Conservation (phyloP, 2,888 invertebrate species). For the Nebria brevicollis region DNA sequence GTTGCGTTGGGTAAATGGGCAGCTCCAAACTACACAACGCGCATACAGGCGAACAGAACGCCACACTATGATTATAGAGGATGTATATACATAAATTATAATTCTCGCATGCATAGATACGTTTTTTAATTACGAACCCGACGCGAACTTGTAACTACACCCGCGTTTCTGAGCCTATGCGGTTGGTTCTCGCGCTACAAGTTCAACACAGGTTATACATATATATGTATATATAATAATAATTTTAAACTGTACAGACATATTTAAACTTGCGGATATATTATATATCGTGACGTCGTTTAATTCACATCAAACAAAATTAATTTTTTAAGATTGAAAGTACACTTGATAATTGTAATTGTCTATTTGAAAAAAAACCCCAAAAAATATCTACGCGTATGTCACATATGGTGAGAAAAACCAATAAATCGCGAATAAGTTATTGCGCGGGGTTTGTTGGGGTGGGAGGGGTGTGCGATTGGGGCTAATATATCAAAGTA, state of each 20-base stretch:
- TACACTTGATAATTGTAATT: no score
- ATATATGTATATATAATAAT: neutral
- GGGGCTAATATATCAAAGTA: neutral
- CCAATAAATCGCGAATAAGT: neutral
- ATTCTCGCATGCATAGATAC: constrained; percentile 11
- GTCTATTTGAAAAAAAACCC: neutral
- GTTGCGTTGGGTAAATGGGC: neutral
- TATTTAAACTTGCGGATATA: neutral
- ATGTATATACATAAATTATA: constrained; percentile 13
- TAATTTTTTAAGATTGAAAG: no score
- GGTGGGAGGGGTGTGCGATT: no score
- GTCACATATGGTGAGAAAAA: neutral
- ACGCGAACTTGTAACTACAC: constrained; percentile 16
- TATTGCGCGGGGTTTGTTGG: neutral
- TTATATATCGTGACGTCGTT: no score
- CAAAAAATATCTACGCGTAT: neutral
- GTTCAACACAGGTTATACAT: neutral
- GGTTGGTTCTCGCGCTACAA: neutral
- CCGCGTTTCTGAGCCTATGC: neutral
- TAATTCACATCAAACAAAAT: no score
- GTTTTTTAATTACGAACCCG: constrained; percentile 13
- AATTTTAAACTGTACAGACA: neutral
- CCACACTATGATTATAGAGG: constrained; percentile 10
- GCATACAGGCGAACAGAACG: neutral
- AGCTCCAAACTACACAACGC: neutral